phyloP scores from a whole-genome alignment of 2,113 vertebrate genomes.

The Mionectes macconnelli region DNA sequence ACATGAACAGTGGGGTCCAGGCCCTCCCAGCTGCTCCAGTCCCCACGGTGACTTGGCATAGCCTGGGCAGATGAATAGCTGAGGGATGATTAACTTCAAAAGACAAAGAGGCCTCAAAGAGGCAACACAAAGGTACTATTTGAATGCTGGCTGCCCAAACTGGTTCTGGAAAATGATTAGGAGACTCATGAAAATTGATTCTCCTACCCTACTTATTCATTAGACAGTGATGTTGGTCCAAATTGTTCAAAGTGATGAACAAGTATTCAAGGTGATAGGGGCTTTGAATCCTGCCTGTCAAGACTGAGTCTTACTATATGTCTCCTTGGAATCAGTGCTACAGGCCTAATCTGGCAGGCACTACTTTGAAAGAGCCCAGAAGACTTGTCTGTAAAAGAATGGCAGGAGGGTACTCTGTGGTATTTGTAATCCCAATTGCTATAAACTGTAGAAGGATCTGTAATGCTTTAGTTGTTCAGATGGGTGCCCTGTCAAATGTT shows the following conservation, averaged over 20 bases:
- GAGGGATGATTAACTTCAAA: background rate
- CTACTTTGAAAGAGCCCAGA: background rate
- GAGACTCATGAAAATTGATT: background rate
- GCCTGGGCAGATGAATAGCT: background rate
- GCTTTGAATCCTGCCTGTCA: background rate
- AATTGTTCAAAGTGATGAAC: background rate
- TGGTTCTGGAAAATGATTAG: background rate
- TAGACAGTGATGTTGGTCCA: background rate
- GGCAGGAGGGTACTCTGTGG: background rate
- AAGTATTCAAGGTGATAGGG: background rate
- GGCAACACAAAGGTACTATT: background rate
- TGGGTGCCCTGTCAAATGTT: background rate
- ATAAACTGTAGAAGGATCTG: background rate
- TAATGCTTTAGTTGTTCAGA: background rate
- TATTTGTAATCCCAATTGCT: background rate
- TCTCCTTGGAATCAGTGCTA: background rate
- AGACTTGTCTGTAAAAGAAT: background rate
- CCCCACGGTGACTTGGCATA: background rate
- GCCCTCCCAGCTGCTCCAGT: background rate
- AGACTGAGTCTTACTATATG: background rate
- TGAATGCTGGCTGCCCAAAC: background rate
- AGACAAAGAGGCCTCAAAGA: background rate
- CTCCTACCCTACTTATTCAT: background rate
- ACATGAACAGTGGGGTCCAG: rapidly evolving
- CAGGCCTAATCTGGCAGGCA: background rate